These are phyloP conservation scores for Brachyistius frenatus DNA, from an alignment of 2,113 vertebrate genomes.

Conservation along the genomic window DNA sequence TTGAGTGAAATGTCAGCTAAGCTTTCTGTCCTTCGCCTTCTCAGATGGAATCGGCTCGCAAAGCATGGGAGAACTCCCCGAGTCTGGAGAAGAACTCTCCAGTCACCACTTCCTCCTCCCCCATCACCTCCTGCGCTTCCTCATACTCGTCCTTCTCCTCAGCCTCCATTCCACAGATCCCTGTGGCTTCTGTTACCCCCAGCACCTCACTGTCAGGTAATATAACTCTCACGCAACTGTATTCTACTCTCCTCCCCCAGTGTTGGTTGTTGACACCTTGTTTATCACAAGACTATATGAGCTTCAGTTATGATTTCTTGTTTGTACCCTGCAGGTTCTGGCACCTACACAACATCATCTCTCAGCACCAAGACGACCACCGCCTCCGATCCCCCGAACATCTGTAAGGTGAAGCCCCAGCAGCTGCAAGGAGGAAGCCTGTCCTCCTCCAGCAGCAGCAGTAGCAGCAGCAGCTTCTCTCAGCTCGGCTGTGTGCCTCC, in stretches of 20 bases:
- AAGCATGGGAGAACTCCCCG: conserved; percentile 99
- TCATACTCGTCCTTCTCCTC: conserved; percentile 96
- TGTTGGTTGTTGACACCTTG: neutral
- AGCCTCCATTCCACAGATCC: conserved; percentile 94
- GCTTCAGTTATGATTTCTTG: neutral
- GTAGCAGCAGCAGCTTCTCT: conserved; percentile 91
- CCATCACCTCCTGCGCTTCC: conserved; percentile 87
- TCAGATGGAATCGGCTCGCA: conserved; percentile 99
- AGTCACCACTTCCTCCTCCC: conserved; percentile 91
- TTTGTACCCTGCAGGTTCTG: conserved; percentile 85
- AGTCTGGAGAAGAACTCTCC: conserved; percentile 95
- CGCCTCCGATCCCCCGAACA: conserved; percentile 97
- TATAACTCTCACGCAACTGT: neutral
- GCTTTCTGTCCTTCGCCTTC: conserved; percentile 15
- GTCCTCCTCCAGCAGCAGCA: conserved; percentile 82
- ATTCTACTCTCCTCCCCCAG: neutral
- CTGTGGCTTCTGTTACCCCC: conserved; percentile 96
- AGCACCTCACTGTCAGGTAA: conserved; percentile 95
- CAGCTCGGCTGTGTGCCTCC: conserved; percentile 95
- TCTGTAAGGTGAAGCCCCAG: conserved; percentile 99
- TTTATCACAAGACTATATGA: no score
- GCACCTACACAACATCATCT: conserved; percentile 96
- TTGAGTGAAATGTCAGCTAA: neutral
- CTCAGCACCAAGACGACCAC: conserved; percentile 96
- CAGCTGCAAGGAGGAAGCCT: conserved; percentile 91